Conservation (phyloP, 2,888 invertebrate genomes). For the Sinopyrophorus schimmeli region DNA sequence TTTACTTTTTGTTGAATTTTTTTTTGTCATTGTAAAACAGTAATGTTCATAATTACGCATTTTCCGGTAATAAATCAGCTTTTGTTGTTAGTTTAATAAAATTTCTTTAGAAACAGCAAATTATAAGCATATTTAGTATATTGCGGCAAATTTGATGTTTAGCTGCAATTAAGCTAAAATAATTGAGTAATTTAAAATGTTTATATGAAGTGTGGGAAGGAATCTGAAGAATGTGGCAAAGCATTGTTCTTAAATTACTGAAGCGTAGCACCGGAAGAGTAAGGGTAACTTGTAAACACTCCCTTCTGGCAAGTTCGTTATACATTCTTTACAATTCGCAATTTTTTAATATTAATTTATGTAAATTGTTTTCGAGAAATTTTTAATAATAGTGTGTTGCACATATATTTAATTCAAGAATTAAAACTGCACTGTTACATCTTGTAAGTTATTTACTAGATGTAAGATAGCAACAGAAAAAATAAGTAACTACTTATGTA, state of each 20-base stretch:
- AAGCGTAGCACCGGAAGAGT: conserved; percentile 17
- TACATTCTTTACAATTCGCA: not conserved
- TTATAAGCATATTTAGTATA: conserved; percentile 3
- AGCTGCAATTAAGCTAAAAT: conserved; percentile 13
- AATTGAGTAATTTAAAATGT: conserved; percentile 9
- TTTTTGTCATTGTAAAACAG: too few relatives aligned
- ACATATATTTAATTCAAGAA: too few relatives aligned
- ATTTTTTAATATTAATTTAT: conserved; percentile 1
- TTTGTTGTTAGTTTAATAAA: conserved; percentile 2
- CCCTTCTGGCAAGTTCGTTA: conserved; percentile 1
- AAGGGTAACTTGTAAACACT: conserved; percentile 7
- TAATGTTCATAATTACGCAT: not conserved
- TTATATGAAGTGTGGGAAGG: conserved; percentile 23
- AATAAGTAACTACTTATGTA: too few relatives aligned
- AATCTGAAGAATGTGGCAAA: conserved; percentile 14
- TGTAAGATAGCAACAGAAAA: too few relatives aligned
- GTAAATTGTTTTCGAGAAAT: too few relatives aligned
- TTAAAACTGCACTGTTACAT: too few relatives aligned
- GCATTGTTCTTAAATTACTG: conserved; percentile 18
- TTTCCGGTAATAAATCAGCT: conserved; percentile 2
- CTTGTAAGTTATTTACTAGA: too few relatives aligned
- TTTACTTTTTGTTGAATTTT: not conserved
- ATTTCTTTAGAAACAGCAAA: not conserved
- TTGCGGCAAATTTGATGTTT: conserved; percentile 4
- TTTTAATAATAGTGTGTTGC: too few relatives aligned